A percentile compares a stretch with the other conserved stretches of the same genome.
These are phyloP conservation scores for Chloroceryle amazona DNA, from an alignment of 2,797 vertebrate genomes.

Conservation along the genomic window DNA sequence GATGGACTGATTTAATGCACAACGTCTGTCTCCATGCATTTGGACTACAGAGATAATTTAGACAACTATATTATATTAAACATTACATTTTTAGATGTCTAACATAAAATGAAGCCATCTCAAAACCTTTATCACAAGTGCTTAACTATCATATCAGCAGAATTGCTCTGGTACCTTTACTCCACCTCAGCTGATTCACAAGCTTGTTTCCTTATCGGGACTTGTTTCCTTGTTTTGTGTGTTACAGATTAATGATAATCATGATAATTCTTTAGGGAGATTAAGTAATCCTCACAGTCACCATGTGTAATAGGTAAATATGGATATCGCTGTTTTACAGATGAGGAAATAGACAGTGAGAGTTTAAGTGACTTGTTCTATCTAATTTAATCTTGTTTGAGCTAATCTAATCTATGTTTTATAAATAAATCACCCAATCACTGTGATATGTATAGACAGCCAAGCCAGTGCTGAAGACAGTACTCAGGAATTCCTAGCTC, in stretches of 20 bases:
- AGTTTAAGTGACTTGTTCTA: conserved; percentile 66
- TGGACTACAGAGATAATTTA: not conserved
- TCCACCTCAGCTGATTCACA: conserved; percentile 39
- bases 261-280: conserved; percentile 67
- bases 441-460: conserved; percentile 39
- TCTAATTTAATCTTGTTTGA: conserved; percentile 71
- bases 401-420: conserved; percentile 73
- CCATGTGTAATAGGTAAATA: conserved; percentile 43
- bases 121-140: not conserved
- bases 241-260: conserved; percentile 66
- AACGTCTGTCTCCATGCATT: not conserved
- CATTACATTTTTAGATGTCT: not conserved
- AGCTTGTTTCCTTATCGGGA: conserved; percentile 47
- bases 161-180: conserved; percentile 36
- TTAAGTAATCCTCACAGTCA: conserved; percentile 67
- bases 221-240: conserved; percentile 50
- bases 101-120: not conserved
- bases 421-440: conserved; percentile 67
- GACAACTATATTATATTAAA: not conserved
- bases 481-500: conserved; percentile 25
- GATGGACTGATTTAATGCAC: not conserved
- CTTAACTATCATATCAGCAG: not conserved
- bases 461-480: not conserved
- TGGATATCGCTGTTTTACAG: conserved; percentile 40
- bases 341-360: conserved; percentile 58